These are phyloP conservation scores for Onthophagus sagittarius DNA, from an alignment of 2,888 invertebrate species.

Conservation along the genomic window DNA sequence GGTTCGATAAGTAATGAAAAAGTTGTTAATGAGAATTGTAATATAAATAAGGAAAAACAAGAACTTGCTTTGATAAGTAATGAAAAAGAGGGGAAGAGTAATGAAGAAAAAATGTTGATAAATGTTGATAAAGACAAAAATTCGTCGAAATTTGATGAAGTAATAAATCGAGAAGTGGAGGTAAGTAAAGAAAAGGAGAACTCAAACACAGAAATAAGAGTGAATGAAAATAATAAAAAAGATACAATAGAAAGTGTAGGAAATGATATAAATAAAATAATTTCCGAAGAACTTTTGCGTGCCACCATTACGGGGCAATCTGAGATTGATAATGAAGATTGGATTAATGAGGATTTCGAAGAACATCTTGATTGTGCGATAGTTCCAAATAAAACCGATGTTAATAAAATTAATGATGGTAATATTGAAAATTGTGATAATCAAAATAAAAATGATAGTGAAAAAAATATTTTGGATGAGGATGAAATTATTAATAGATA, in stretches of 20 bases:
- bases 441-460: conserved; percentile 1
- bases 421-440: not conserved
- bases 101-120: not conserved
- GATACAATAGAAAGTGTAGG: conserved; percentile 14
- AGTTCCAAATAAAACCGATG: not conserved
- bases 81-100: not conserved
- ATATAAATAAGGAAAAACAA: conserved; percentile 9
- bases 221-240: conserved; percentile 23
- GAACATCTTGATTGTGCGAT: not conserved
- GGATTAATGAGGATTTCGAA: not conserved
- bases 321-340: not conserved
- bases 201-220: not conserved
- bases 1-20: too few relatives aligned
- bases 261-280: conserved; percentile 24
- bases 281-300: conserved; percentile 20
- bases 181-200: not conserved
- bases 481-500: not conserved
- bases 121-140: not conserved
- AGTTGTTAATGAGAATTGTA: too few relatives aligned
- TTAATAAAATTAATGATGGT: not conserved
- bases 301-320: not conserved
- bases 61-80: not conserved
- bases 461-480: not conserved
- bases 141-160: not conserved
- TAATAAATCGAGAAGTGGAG: not conserved